Evolutionary conservation across 2,113 vertebrate species (phyloP).

Genomic region (Ursus arctos): DNA sequence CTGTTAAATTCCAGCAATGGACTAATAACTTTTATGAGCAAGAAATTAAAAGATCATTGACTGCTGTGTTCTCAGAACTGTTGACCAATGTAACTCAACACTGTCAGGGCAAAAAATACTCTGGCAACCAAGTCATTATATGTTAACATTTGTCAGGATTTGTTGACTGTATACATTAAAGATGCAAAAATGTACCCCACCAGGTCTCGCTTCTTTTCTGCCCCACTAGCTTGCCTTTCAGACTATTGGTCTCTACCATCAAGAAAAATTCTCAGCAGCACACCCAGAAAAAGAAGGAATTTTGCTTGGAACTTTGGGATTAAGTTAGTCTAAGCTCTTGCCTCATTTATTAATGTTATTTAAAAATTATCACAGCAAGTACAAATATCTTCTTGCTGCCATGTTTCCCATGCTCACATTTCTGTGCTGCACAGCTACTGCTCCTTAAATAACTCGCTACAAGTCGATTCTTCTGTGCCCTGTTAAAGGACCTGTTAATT

Average conservation of each 20-base stretch:
- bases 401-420: neutral
- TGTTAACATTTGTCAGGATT: neutral
- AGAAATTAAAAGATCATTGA: neutral
- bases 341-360: neutral
- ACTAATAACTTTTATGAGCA: neutral
- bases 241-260: neutral
- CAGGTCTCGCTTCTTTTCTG: neutral
- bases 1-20: neutral
- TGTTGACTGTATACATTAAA: neutral
- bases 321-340: neutral
- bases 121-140: neutral
- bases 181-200: neutral
- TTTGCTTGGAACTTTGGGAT: neutral
- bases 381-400: neutral
- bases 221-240: neutral
- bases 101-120: neutral
- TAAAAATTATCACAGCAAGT: neutral
- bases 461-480: neutral
- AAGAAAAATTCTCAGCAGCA: neutral
- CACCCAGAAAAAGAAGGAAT: neutral
- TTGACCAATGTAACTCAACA: neutral
- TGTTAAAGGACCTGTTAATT: neutral
- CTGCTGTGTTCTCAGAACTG: neutral
- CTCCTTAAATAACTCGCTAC: neutral
- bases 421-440: neutral